phyloP scores from a whole-genome alignment of 2,888 invertebrate genomes.

The Acleris cristana region DNA sequence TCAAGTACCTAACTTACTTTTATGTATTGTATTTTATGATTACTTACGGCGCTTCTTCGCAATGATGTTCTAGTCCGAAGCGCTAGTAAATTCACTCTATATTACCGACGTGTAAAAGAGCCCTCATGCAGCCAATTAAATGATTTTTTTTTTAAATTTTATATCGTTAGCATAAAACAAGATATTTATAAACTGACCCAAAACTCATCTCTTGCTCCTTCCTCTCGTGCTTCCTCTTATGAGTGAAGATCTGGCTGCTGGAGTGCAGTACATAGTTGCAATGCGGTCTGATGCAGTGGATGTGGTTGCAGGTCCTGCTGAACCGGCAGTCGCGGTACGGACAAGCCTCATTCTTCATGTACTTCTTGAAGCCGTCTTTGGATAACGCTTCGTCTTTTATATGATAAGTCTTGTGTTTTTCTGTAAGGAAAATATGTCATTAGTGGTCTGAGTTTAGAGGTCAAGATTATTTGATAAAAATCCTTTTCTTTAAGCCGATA shows the following conservation, averaged over 20 bases:
- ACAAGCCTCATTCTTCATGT: conserved; percentile 98
- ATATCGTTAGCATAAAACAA: background rate
- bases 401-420: conserved; percentile 99
- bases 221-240: conserved; percentile 98
- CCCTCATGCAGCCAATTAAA: too few species aligned
- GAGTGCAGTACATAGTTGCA: conserved; percentile 98
- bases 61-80: too few species aligned
- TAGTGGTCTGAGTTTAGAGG: too few species aligned
- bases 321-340: conserved; percentile 96
- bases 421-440: conserved; percentile 77
- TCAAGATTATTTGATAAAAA: too few species aligned
- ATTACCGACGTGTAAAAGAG: too few species aligned
- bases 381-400: conserved; percentile 98
- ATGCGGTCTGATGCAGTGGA: conserved; percentile 97
- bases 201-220: conserved; percentile 95
- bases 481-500: too few species aligned
- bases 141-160: too few species aligned
- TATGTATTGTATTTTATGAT: too few species aligned
- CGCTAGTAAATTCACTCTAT: too few species aligned
- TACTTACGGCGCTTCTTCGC: too few species aligned
- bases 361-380: conserved; percentile 98
- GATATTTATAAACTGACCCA: conserved; percentile 83
- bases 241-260: conserved; percentile 97
- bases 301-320: conserved; percentile 98
- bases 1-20: too few species aligned